Conservation (phyloP, 2,888 invertebrate species). For the Stenurella melanura region DNA sequence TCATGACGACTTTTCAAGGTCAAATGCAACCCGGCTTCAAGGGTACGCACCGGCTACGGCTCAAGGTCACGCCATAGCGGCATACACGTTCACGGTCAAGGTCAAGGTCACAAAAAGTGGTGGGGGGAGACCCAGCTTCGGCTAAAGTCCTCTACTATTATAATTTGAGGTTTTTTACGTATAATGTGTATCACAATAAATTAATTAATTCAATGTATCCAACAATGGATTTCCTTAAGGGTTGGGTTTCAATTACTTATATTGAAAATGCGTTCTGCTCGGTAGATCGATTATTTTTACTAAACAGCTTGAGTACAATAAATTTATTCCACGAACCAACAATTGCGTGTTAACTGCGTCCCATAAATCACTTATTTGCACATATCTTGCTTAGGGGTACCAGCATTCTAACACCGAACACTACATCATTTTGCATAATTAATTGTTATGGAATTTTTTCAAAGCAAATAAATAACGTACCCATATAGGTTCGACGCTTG, state of each 20-base stretch:
- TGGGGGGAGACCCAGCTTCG: no score
- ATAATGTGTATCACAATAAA: no score
- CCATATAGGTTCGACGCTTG: not conserved
- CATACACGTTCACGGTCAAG: no score
- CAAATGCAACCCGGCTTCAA: no score
- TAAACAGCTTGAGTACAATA: conserved; percentile 46
- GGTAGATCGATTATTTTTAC: conserved; percentile 36
- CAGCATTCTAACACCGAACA: conserved; percentile 46
- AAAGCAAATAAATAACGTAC: not conserved
- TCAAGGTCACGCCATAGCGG: no score
- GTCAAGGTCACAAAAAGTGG: no score
- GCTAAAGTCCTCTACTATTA: no score
- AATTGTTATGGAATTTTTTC: conserved; percentile 17
- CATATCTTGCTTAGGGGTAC: conserved; percentile 55
- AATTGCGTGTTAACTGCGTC: conserved; percentile 55
- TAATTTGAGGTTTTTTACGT: no score
- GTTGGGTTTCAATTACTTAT: not conserved
- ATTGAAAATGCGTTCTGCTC: not conserved
- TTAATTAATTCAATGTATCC: no score
- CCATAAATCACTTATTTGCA: conserved; percentile 54
- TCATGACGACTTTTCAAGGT: no score
- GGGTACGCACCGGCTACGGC: no score
- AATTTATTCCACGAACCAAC: conserved; percentile 52
- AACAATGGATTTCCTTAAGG: not conserved
- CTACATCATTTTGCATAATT: conserved; percentile 22